Evolutionary conservation across 1,140 invertebrate species (phyloP), one percentile per base, ranked within the genome.

Genomic region (Aleiodes sp.): DNA sequence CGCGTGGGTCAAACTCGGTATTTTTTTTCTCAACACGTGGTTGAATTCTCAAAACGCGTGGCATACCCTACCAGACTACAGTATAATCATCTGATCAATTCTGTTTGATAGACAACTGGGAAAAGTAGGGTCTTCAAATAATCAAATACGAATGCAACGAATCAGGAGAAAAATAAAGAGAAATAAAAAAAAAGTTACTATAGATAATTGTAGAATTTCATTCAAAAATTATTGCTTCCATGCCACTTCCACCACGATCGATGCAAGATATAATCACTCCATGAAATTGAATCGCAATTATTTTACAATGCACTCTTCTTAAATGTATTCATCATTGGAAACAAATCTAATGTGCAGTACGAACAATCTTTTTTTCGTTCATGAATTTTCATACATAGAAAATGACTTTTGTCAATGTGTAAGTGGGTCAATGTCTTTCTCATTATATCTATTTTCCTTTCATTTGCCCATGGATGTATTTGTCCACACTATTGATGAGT

Each of bases 41-140:
- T 72, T 59, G 67, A 68, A 76, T 74, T 76, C 73, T 69, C 75
- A 68, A 62, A 43, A 4, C 59, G 60, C 69, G 37, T 67, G 43
- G 59, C 26, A 7, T 46, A 59, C 33, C 28, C 31, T 69, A 31
- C 64, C 69, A n/a, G n/a, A n/a, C 46, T 4, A 52, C 46, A 19
- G 46, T 52, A 9, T 52, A 24, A 52, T 52, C 46, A 21, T 24
- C 6, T 10, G 16, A 52, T 52, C 46, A 9, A 52, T 2, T 52
- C 19, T 6, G 21, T 52, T 52, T 52, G 46, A 52, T 52, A 52
- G n/a, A n/a, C n/a, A n/a, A n/a, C n/a, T n/a, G n/a, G n/a, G n/a
- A n/a, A n/a, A n/a, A n/a, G n/a, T n/a, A n/a, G n/a, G n/a, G n/a
- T n/a, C n/a, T n/a, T n/a, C n/a, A n/a, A n/a, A n/a, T n/a, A n/a